A percentile compares a stretch with the other conserved stretches of the same genome.
Evolutionary conservation across 2,113 vertebrate genomes (phyloP).

Genomic region (Pterophyllum scalare): DNA sequence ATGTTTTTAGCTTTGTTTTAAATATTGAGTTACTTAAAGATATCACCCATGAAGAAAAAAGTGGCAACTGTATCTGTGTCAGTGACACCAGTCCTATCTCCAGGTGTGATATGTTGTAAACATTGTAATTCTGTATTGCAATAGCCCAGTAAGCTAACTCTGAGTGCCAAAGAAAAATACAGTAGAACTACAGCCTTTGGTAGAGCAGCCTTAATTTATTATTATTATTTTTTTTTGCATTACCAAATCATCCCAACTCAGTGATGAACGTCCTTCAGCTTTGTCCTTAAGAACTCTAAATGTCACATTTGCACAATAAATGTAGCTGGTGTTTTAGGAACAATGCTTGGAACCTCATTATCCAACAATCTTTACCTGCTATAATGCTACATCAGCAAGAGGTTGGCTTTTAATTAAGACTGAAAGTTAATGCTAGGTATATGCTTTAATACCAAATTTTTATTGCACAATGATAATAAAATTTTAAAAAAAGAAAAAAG

Average conservation of each 20-base stretch:
- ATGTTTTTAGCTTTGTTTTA: too few relatives aligned
- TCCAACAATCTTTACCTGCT: constrained; percentile 2
- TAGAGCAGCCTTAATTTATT: too few relatives aligned
- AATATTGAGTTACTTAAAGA: too few relatives aligned
- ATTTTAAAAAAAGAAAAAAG: neutral
- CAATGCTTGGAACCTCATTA: constrained; percentile 32
- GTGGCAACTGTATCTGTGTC: too few relatives aligned
- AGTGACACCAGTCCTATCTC: too few relatives aligned
- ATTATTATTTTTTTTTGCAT: neutral
- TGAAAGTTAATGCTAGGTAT: constrained; percentile 23
- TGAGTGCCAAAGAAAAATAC: neutral
- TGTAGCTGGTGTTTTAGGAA: constrained; percentile 18
- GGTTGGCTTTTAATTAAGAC: constrained; percentile 18
- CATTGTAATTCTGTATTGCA: neutral
- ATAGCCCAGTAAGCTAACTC: neutral
- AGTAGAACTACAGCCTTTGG: neutral
- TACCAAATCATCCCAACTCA: neutral
- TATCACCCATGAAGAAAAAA: too few relatives aligned
- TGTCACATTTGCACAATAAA: constrained; percentile 67
- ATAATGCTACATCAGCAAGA: constrained; percentile 4
- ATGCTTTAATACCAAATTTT: constrained; percentile 1
- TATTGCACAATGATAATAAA: neutral
- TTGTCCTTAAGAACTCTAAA: constrained; percentile 47
- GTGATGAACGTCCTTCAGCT: constrained; percentile 10
- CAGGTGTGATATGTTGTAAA: too few relatives aligned